Base-by-base conservation (phyloP, 2,797 vertebrate species). In the Tokudaia tokunoshimensis region DNA sequence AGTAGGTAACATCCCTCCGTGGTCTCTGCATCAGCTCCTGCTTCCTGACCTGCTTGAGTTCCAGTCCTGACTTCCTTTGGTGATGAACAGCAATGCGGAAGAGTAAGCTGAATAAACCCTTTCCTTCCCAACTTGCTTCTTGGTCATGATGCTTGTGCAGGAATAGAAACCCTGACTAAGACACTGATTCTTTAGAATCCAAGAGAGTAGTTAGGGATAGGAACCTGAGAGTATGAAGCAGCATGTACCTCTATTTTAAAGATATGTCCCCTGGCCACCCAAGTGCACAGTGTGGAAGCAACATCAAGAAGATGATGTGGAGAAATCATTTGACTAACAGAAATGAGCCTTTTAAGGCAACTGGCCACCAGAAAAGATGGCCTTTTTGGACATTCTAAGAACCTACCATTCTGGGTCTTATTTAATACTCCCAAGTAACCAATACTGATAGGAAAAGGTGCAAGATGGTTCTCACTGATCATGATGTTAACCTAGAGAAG, bases 371-470 rank as follows among this genome's bases (percentile, higher is more conserved):
- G 97, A 44, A 98, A 98, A 97, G 17, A 99, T 99, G 99, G 99
- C 99, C 98, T 99, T 99, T 98, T 98, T 99, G 99, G 99, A 99
- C 98, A 99, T 99, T 98, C 99, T 99, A 31, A 99, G 99, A 95
- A 99, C 99, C 99, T 96, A 99, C 99, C 94, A 99, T 99, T 98
- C 98, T 99, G 95, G 99, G 99, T 95, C 99, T 99, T 98, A 99
- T 99, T 97, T 99, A 99, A 52, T 99, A 99, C 99, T 99, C 99
- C 31, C 99, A 99, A 6, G 99, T 99, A 98, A 99, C 99, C 96
- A 99, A 99, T 79, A 99, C 99, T 97, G 99, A 99, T 98, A 99
- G 99, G 0, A 99, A 99, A 86, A 99, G 99, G 99, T 99, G 99
- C 94, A 99, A 99, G 96, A 99, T 99, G 99, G 99, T 99, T 94